Conservation (phyloP, 2,797 vertebrate species). For the Enteromius thamalakanensis region DNA sequence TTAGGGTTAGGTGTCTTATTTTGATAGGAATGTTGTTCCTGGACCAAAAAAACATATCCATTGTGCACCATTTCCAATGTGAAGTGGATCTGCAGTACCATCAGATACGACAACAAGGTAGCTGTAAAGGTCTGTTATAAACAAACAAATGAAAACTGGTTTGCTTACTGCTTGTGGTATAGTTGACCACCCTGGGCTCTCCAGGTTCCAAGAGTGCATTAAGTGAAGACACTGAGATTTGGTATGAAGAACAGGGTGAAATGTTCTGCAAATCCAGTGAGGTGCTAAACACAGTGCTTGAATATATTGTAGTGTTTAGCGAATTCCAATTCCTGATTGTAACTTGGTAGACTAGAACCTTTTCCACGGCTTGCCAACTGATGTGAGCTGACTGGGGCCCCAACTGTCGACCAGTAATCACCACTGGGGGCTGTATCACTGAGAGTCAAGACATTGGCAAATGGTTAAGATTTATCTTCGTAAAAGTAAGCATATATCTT, state of each 20-base stretch:
- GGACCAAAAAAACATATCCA: background rate
- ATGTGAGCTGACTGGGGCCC: conserved; percentile 52
- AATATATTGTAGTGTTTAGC: background rate
- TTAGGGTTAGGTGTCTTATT: background rate
- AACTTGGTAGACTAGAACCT: conserved; percentile 73
- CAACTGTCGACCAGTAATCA: conserved; percentile 52
- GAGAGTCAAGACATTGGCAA: background rate
- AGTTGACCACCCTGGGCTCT: conserved; percentile 67
- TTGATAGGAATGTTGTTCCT: background rate
- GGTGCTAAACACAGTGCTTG: conserved; percentile 57
- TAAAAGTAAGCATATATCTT: too few relatives aligned
- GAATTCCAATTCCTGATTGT: conserved; percentile 54
- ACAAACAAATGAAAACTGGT: background rate
- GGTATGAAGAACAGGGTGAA: conserved; percentile 74
- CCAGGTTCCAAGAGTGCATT: conserved; percentile 74
- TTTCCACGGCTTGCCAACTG: conserved; percentile 70
- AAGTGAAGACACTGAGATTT: conserved; percentile 75
- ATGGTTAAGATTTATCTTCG: background rate
- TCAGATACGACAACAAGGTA: background rate
- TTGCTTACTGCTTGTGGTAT: conserved; percentile 79
- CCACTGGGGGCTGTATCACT: conserved; percentile 74
- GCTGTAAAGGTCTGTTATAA: background rate
- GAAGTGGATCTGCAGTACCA: background rate
- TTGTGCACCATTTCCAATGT: background rate
- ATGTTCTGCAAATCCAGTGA: conserved; percentile 65